Base-by-base conservation (phyloP, 2,888 invertebrate genomes). In the Euclidia mi region DNA sequence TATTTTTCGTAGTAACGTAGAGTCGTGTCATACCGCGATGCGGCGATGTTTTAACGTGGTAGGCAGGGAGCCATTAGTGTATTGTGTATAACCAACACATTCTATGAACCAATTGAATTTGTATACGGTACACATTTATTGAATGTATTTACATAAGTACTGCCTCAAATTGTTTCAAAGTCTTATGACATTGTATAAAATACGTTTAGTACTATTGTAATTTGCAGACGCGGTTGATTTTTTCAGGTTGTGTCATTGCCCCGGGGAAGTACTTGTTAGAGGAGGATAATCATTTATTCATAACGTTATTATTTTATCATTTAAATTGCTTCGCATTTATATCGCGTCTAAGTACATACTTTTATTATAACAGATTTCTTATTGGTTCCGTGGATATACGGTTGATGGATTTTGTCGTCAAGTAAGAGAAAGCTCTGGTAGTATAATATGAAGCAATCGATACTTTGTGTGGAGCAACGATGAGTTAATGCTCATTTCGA, bases 211-310 rank as follows among this genome's bases (percentile, higher is more conserved):
- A 18, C 32, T 15, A 14, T 15, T 17, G 66, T 49, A 57, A 37
- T 34, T 34, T 49, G 65, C 50, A 48, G 65, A 57, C 48, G 41
- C 35, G 31, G 45, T 28, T 31, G 12, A 32, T 48, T 64, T 57
- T 60, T 57, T 70, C 50, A 52, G 44, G 59, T 50, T 41, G 71
- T 71, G 69, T 70, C 71, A 70, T 67, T 70, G 69, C 63, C 72
- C 70, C 48, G 31, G 45, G 45, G 42, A 56, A 55, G 45, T 53
- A 49, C 57, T 28, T 60, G 46, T 56, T 38, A 48, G 50, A 51
- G 53, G 59, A 59, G 31, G 34, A n/a, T 38, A 31, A 38, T 12
- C 51, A 11, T 7, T 29, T 43, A 18, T 20, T 51, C 7, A 44
- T 51, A 14, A 12, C 20, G 11, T 38, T 18, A 45, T 35, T 52